Evolutionary conservation across 2,888 invertebrate genomes (phyloP), one percentile per base, ranked within the genome.

Genomic region (Erebia aethiops): DNA sequence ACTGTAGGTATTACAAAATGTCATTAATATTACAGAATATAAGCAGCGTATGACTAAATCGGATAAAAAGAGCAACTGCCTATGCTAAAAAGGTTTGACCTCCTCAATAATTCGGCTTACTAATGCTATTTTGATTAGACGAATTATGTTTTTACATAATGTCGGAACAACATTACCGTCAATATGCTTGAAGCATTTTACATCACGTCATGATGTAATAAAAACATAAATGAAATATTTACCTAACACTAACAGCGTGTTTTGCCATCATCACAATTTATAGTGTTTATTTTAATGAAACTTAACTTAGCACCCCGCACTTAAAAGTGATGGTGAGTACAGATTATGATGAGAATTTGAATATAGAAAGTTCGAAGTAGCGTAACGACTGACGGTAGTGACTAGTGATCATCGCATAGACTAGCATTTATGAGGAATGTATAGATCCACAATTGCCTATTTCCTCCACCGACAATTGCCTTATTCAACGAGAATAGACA

Each of bases 41-140:
- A 82, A 82, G 78, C 80, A 81, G 81, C 80, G 84, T 83, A 83
- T 84, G 82, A 84, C 82, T 78, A 85, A 80, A 72, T 76, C 82
- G 80, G 82, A 82, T 85, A 82, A 82, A 80, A 61, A 82, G 80
- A 77, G 74, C 74, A 76, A 76, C 76, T 78, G 80, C 79, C 74
- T 74, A 74, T 79, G 77, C 79, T 79, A 76, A 76, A 79, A 76
- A 70, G 75, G 77, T 60, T 78, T 80, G 77, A 81, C 80, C 79
- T 82, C 81, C 77, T 78, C 79, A 81, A 84, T 82, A 82, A 85
- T 82, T 83, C 80, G 68, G 79, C 80, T 80, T 77, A 79, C 90
- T 92, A 92, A 92, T 92, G 90, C 82, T 76, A 76, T 87, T 91
- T 91, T 91, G 91, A 92, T 92, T 90, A 87, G 84, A 81, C 81